A percentile compares a stretch with the other conserved stretches of the same genome.
Conservation (phyloP, 2,888 invertebrate genomes). For the Acheta domesticus region DNA sequence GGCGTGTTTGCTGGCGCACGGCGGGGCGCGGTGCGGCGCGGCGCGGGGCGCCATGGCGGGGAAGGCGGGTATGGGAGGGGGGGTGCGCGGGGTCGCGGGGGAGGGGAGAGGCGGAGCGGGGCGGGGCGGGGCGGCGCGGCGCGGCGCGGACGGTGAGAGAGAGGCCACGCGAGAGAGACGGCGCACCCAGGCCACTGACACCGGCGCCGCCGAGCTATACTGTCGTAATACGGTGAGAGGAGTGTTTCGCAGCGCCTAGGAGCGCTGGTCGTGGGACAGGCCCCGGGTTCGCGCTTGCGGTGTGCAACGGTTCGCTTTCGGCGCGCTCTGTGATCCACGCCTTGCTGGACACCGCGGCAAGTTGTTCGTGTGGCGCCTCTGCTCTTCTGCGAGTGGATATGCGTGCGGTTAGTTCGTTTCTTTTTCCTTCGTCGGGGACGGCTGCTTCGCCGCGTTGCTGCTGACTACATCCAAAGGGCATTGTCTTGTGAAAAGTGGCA, state of each 20-base stretch:
- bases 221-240: not conserved
- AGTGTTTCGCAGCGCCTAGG: not conserved
- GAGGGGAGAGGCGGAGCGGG: too few relatives aligned
- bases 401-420: too few relatives aligned
- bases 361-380: too few relatives aligned
- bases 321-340: not conserved
- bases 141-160: not conserved
- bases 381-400: too few relatives aligned
- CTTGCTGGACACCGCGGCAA: too few relatives aligned
- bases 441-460: too few relatives aligned
- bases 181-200: conserved; percentile 1
- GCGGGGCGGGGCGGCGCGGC: not conserved
- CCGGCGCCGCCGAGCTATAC: conserved; percentile 7
- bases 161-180: not conserved
- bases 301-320: not conserved
- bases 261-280: not conserved
- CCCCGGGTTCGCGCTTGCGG: not conserved
- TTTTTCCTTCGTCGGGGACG: too few relatives aligned
- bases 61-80: too few relatives aligned
- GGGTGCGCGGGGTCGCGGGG: too few relatives aligned
- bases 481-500: too few relatives aligned
- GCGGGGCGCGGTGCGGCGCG: not conserved
- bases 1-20: conserved; percentile 7
- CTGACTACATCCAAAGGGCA: too few relatives aligned
- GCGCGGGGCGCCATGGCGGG: too few relatives aligned